These are phyloP conservation scores for Callaeas wilsoni DNA, from an alignment of 2,113 vertebrate genomes.

Conservation along the genomic window DNA sequence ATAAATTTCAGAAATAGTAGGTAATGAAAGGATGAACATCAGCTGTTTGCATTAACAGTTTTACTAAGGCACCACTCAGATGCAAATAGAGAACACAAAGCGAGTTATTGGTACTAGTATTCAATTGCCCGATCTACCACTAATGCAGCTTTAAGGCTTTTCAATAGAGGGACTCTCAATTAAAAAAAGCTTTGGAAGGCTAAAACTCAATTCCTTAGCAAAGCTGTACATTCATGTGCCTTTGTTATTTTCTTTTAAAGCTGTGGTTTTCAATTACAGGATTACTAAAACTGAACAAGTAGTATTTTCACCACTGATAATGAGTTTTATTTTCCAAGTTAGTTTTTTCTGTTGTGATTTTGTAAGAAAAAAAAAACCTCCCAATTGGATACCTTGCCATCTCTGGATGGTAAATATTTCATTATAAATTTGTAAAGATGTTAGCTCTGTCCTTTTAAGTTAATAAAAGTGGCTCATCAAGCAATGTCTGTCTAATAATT, in stretches of 20 bases:
- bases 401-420: background rate
- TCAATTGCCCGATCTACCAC: background rate
- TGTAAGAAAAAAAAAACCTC: background rate
- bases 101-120: background rate
- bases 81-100: background rate
- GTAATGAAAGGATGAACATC: background rate
- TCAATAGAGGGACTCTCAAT: background rate
- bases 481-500: background rate
- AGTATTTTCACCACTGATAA: background rate
- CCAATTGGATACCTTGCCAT: background rate
- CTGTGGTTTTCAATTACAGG: background rate
- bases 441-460: background rate
- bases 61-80: background rate
- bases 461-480: background rate
- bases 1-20: background rate
- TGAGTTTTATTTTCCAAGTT: background rate
- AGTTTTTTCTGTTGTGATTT: background rate
- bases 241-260: background rate
- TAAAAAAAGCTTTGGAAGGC: background rate
- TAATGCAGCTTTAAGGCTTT: background rate
- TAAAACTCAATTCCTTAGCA: background rate
- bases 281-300: background rate
- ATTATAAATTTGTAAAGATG: background rate
- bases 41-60: background rate
- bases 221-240: background rate